Evolutionary conservation across 2,113 vertebrate genomes (phyloP), one percentile per base, ranked within the genome.

Genomic region (Microcebus ravelobensis): DNA sequence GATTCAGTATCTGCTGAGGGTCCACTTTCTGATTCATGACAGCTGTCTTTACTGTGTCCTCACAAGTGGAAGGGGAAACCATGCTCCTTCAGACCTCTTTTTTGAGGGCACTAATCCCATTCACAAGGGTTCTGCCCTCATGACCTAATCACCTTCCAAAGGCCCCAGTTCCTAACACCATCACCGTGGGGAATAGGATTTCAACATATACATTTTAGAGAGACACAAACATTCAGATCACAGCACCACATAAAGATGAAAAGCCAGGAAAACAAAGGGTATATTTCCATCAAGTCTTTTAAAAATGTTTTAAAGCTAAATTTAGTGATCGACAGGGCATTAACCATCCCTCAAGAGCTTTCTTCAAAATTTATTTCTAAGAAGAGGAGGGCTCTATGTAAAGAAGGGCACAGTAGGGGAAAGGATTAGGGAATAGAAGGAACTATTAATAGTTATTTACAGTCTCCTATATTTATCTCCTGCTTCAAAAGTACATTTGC

Each of bases 321-420:
- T 48, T 88, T 93, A 85, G 91, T 10, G 50, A 63, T 25, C 57
- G 91, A 5, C 10, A 91, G 42, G 3, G 4, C 71, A 36, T 50
- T 91, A 61, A 52, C 34, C 31, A 63, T 52, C 25, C 9, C 12
- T 94, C 25, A 55, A 59, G 48, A 76, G 21, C 65, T 52, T 93
- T 88, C 39, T 85, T 85, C 31, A 83, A 74, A 61, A 80, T 73
- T 85, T 52, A 79, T 63, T 94, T 94, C 84, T 88, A 94, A 71
- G 61, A 71, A 82, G 50, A 94, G 57, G 59, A 70, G 39, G 55
- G 20, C 18, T 92, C 25, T 86, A 1, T 80, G 25, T 81, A 55
- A 92, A 86, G 73, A 45, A 25, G 15, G n/a, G 6, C n/a, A 61
- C 42, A 14, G 12, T 74, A 4, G 27, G 36, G 23, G 48, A 91